Evolutionary conservation across 1,140 invertebrate genomes (phyloP).

Genomic region (Pseudomyrmex pallidus): DNA sequence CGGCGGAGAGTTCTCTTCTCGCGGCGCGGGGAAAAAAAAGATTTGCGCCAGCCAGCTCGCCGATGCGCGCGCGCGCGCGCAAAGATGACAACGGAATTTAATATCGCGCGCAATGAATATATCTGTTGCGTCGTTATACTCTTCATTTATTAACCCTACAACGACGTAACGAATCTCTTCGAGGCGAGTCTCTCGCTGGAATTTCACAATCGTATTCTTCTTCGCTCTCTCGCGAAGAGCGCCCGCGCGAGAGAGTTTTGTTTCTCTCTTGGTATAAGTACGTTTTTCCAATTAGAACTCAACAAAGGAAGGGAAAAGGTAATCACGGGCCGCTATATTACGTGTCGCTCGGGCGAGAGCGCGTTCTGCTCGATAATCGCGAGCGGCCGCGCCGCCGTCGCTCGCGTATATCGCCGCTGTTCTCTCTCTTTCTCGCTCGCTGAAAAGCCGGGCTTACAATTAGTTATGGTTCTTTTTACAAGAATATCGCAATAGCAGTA

Average conservation of each 20-base stretch:
- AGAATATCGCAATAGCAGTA: conserved; percentile 20
- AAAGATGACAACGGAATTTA: conserved; percentile 54
- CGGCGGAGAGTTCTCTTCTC: conserved; percentile 7
- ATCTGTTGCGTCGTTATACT: conserved; percentile 37
- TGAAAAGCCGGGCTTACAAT: neutral
- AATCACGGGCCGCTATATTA: conserved; percentile 62
- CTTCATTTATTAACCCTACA: conserved; percentile 54
- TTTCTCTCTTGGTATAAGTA: conserved; percentile 28
- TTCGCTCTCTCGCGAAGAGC: neutral
- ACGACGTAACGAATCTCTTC: conserved; percentile 35
- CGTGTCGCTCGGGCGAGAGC: conserved; percentile 51
- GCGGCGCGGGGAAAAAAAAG: neutral
- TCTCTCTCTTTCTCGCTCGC: no score
- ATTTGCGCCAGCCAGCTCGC: no score
- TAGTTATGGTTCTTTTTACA: conserved; percentile 21
- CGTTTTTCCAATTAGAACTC: conserved; percentile 53
- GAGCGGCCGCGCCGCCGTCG: neutral
- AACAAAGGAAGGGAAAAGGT: conserved; percentile 57
- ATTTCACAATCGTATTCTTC: conserved; percentile 51
- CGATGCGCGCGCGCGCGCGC: neutral
- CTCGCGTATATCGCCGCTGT: no score
- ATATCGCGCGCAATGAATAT: conserved; percentile 53
- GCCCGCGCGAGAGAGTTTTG: neutral
- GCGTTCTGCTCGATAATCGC: conserved; percentile 50
- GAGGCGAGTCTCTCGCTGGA: conserved; percentile 13